Evolutionary conservation across 2,888 invertebrate species (phyloP), one percentile per base, ranked within the genome.

Genomic region (Gisinianus flammeolus): DNA sequence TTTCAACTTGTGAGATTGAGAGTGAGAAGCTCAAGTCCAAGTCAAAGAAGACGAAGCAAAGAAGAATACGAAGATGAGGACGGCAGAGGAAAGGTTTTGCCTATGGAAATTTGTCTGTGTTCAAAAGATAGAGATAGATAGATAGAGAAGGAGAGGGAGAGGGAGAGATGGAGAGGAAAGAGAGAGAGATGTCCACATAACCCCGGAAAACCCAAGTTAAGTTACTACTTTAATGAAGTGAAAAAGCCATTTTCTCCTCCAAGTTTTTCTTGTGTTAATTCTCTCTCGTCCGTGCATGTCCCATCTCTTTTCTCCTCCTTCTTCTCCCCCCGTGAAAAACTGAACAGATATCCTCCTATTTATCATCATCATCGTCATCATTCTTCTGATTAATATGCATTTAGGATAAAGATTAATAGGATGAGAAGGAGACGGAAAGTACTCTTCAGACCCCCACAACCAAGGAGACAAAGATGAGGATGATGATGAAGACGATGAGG

Each of bases 321-420:
- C 44, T 44, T 19, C 44, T 44, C 3, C 44, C 12, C 12, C 44
- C 19, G 12, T 44, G 44, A 44, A 44, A n/a, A 12, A 12, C 19
- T 6, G 35, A 35, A 35, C 35, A 35, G 12, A 35, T 6, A 44
- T 44, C 44, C 44, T 44, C 44, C 44, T 44, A 44, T 44, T 44
- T 44, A 44, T 44, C 44, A 44, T 44, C 44, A 8, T 24, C 22
- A 62, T 62, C 26, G 6, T 62, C 62, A 62, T 62, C 24, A 62
- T 62, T 26, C 26, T 62, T 62, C 24, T 62, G 26, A 62, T 62
- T 62, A 62, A 62, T 62, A 62, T 62, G 62, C 62, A 62, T 62
- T 62, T 62, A 62, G 62, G 62, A 62, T 62, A 28, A 26, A 62
- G 26, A 62, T 62, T 62, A 62, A 62, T 62, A 44, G 19, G 12